These are phyloP conservation scores for Trichopria drosophilae DNA, from an alignment of 2,888 invertebrate genomes.

Conservation along the genomic window DNA sequence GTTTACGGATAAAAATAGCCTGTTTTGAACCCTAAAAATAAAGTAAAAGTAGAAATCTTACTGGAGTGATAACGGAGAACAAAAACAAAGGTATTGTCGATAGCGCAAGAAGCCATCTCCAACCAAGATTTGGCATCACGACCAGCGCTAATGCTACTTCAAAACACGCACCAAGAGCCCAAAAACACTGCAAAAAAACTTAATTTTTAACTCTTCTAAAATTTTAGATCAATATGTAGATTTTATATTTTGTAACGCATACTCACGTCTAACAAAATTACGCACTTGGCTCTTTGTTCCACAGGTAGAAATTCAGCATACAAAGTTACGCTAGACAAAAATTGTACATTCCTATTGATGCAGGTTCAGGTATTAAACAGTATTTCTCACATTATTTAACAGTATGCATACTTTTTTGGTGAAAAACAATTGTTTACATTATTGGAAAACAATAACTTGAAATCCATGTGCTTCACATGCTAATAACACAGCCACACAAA, in stretches of 20 bases:
- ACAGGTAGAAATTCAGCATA: conserved; percentile 96
- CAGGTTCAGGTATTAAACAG: no score
- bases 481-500: no score
- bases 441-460: no score
- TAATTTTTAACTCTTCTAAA: conserved; percentile 7
- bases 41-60: conserved; percentile 58
- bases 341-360: no score
- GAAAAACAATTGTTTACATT: no score
- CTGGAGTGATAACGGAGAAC: conserved; percentile 79
- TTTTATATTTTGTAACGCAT: no score
- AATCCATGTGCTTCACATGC: no score
- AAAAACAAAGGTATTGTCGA: conserved; percentile 85
- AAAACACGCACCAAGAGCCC: conserved; percentile 93
- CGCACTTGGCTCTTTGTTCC: conserved; percentile 91
- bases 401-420: no score
- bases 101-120: conserved; percentile 89
- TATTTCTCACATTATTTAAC: no score
- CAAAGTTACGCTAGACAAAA: conserved; percentile 85
- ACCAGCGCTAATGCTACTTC: conserved; percentile 88
- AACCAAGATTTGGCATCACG: conserved; percentile 89
- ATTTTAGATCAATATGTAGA: background rate
- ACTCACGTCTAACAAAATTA: conserved; percentile 90
- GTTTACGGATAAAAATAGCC: conserved; percentile 11
- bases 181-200: conserved; percentile 74
- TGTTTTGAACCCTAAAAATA: conserved; percentile 20